phyloP scores from a whole-genome alignment of 2,797 vertebrate genomes.

The Lacerta viridis region DNA sequence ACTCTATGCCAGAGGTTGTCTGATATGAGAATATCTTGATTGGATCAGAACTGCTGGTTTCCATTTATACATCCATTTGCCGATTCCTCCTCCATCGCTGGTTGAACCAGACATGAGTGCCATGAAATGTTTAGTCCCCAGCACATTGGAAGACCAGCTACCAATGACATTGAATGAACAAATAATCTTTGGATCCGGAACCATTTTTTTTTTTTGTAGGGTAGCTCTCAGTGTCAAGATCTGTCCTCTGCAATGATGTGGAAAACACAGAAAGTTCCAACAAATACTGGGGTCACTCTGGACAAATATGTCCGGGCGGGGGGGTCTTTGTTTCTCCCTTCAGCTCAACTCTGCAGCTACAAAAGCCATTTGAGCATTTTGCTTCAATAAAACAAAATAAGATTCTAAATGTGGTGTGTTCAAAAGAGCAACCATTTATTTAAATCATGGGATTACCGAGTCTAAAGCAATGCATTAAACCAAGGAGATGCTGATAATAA shows the following conservation, averaged over 20 bases:
- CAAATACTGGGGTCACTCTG: not conserved
- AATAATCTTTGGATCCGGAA: not conserved
- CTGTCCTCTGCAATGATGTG: not conserved
- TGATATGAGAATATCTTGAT: too few species aligned
- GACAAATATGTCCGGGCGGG: not conserved
- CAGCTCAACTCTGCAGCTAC: not conserved
- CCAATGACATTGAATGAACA: not conserved
- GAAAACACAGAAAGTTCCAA: not conserved
- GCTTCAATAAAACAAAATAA: not conserved
- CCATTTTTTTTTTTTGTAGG: too few species aligned
- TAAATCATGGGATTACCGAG: constrained; percentile 16
- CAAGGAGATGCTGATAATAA: constrained; percentile 21
- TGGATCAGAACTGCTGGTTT: not conserved
- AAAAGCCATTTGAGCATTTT: not conserved
- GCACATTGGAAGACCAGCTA: not conserved
- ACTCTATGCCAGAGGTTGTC: too few species aligned
- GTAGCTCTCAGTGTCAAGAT: not conserved
- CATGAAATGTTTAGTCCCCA: not conserved
- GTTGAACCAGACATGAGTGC: too few species aligned
- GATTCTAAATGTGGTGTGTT: not conserved
- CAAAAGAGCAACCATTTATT: not conserved
- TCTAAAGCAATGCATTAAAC: constrained; percentile 8
- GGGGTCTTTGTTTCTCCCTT: not conserved
- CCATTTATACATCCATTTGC: not conserved
- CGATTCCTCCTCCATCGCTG: not conserved